A percentile compares a stretch with the other conserved stretches of the same genome.
Evolutionary conservation across 37 sponge, comb jelly and placozoan species (phyloP).

Genomic region (Mnemiopsis leidyi): DNA sequence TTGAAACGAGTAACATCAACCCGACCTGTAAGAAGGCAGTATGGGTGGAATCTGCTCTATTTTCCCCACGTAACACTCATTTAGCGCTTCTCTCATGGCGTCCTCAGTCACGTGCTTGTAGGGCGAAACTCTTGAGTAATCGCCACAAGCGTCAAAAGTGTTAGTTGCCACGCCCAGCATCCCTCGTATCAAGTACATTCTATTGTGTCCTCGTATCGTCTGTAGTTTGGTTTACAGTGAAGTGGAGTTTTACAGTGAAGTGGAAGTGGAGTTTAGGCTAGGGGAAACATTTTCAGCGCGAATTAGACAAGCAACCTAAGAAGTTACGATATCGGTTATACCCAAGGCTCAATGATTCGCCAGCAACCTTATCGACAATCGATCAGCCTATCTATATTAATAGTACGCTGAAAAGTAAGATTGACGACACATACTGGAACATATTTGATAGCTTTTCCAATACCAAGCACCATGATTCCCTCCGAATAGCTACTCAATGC

Average conservation of each 20-base stretch:
- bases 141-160: neutral
- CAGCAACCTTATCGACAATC: too few relatives aligned
- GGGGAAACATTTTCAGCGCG: too few relatives aligned
- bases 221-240: too few relatives aligned
- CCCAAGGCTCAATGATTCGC: too few relatives aligned
- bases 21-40: conserved; percentile 5
- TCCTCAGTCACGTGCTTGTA: neutral
- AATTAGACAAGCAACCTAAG: too few relatives aligned
- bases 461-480: neutral
- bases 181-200: conserved; percentile 36
- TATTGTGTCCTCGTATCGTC: neutral
- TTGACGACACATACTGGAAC: neutral
- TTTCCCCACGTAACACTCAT: conserved; percentile 3
- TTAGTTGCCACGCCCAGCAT: conserved; percentile 1
- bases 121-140: neutral
- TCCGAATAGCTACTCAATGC: neutral
- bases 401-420: too few relatives aligned
- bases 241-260: too few relatives aligned
- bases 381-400: too few relatives aligned
- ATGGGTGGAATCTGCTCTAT: neutral
- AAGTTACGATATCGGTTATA: too few relatives aligned
- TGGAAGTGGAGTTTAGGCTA: too few relatives aligned
- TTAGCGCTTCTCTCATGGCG: neutral
- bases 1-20: too few relatives aligned
- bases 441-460: conserved; percentile 47